Evolutionary conservation across 1,140 invertebrate species (phyloP), one percentile per base, ranked within the genome.

Genomic region (Aradophagus sp.): DNA sequence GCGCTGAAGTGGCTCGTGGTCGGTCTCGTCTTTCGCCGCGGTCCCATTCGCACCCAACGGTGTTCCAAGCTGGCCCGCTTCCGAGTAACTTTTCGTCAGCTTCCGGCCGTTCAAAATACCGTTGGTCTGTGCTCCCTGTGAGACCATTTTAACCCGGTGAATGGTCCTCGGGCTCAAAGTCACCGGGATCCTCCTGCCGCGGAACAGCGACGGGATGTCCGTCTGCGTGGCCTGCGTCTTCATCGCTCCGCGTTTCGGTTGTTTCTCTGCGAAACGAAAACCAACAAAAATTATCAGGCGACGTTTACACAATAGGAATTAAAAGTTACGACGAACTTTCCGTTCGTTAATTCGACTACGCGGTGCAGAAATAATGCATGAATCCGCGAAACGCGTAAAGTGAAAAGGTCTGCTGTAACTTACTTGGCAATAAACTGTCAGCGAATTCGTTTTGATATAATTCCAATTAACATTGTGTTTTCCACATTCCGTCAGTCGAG

Each of bases 151-250:
- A 27, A 94, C 93, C 0, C 84, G 79, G 39, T 88, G 88, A 13
- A 89, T 87, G 1, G 88, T 88, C 17, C 92, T 80, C 4, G 93
- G 94, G 84, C 93, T 95, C 3, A 96, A 82, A 6, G 91, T 93
- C 72, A 92, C 91, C 2, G 93, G 90, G 34, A 90, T 80, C 10
- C 90, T 89, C 80, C 93, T 91, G 32, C 93, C 91, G 32, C 91
- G 87, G 5, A 81, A 76, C 68, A 89, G 88, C 53, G 90, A 79
- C 72, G 89, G 89, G 15, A 90, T 87, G 82, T 97, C 95, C 15
- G 95, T 97, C 84, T 97, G 95, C 0, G 95, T 97, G 1, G 95
- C 95, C 86, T 97, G 95, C 0, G 95, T 95, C 76, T 95, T 93
- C 94, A 96, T 96, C 0, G 91, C 89, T 45, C 92, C 91, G 72